Conservation (phyloP, 2,797 vertebrate species). For the Siniperca obscura region DNA sequence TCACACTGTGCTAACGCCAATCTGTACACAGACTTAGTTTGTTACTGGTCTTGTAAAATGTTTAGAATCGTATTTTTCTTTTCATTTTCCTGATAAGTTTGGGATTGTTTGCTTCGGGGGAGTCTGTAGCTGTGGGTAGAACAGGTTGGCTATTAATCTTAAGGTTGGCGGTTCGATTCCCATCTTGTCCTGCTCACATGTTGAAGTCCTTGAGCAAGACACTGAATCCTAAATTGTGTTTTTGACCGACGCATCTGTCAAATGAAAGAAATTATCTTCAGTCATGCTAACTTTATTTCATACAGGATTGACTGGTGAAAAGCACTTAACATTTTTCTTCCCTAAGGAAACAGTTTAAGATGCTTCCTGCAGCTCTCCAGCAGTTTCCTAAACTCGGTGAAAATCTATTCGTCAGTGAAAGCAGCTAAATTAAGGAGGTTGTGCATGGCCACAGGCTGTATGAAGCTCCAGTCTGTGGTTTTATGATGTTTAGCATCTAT, state of each 20-base stretch:
- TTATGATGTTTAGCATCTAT: slow-evolving; percentile 17
- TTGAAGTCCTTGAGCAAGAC: background rate
- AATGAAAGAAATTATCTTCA: background rate
- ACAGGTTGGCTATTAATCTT: too few relatives aligned
- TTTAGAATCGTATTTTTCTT: background rate
- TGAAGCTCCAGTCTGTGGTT: slow-evolving; percentile 22
- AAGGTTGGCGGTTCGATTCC: background rate
- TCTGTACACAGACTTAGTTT: background rate
- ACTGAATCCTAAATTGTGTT: background rate
- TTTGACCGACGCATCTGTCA: background rate
- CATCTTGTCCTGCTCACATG: background rate
- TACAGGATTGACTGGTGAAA: slow-evolving; percentile 21
- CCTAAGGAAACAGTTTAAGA: slow-evolving; percentile 19
- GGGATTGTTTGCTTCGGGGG: background rate
- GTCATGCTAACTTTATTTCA: slow-evolving; percentile 9
- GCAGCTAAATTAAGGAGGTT: slow-evolving; percentile 29
- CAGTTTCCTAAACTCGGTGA: slow-evolving; percentile 11
- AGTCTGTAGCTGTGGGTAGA: background rate
- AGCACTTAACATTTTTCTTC: background rate
- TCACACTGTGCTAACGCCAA: background rate
- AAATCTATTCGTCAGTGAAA: slow-evolving; percentile 37
- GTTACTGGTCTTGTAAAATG: background rate
- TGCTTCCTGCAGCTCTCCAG: slow-evolving; percentile 36
- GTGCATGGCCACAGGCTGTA: slow-evolving; percentile 21
- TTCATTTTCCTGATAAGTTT: background rate